Evolutionary conservation across 2,113 vertebrate species (phyloP), one percentile per base, ranked within the genome.

Genomic region (Lepisosteus osseus): DNA sequence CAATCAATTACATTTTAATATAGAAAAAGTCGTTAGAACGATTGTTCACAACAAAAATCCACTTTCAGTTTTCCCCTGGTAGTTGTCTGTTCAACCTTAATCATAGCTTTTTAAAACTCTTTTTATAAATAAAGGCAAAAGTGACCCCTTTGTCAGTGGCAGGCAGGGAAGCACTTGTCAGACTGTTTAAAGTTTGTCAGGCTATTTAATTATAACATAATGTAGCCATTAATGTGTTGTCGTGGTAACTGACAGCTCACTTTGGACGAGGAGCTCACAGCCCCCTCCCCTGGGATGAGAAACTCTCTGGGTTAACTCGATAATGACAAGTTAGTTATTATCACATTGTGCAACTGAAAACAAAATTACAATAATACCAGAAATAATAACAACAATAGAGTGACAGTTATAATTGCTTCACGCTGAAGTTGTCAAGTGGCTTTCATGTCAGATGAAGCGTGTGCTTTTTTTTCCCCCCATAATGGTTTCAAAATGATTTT

Each of bases 191-290:
- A 88, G 84, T 92, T 92, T 92, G 89, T 90, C 90, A 86, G 92
- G 90, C 88, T 88, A 92, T 90, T 94, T 94, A 94, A 95, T 94
- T 94, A 92, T 78, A 86, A 92, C 86, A 89, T 92, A 92, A 91
- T 89, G 85, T 88, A 92, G 87, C 90, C 90, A 90, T 90, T 87
- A 90, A 89, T 88, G 90, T 88, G 84, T 87, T 80, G 54, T 91
- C 87, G 85, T 82, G 86, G 81, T 92, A 91, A 92, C 84, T 92
- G 90, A 92, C 91, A 93, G 91, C 87, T 90, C 88, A 90, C 91
- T 92, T 90, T 90, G 87, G 86, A 85, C 91, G 86, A 87, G 5
- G 91, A 90, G 85, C 83, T 12, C 80, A 61, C 81, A 85, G 77
- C 90, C 86, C 77, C 82, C 86, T 91, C 86, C 85, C 81, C 78